A percentile compares a stretch with the other conserved stretches of the same genome.
Conservation (phyloP, 2,113 vertebrate genomes). For the Podarcis cretensis region DNA sequence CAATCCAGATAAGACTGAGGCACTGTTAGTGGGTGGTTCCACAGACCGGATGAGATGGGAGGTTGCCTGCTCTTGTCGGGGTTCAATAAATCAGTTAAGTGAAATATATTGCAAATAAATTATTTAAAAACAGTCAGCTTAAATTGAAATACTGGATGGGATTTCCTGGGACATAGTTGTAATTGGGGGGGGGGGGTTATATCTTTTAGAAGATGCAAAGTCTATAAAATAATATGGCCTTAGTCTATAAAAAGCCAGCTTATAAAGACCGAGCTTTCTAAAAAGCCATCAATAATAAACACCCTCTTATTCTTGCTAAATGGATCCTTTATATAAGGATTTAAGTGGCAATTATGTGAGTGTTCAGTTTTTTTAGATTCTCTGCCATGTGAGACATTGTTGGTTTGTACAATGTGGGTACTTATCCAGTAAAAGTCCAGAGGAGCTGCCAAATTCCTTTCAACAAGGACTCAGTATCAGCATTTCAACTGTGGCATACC, state of each 20-base stretch:
- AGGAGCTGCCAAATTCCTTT: conserved; percentile 50
- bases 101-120: not conserved
- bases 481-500: conserved; percentile 12
- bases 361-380: conserved; percentile 39
- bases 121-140: not conserved
- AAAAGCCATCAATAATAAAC: conserved; percentile 6
- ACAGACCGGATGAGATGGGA: too few species aligned
- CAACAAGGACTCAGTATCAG: conserved; percentile 32
- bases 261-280: not conserved
- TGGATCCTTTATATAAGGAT: conserved; percentile 33
- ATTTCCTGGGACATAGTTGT: not conserved
- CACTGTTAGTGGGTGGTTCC: too few species aligned
- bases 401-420: conserved; percentile 8
- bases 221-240: not conserved
- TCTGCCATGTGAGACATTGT: not conserved
- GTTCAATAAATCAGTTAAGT: not conserved
- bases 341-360: conserved; percentile 50
- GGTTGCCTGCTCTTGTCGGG: too few species aligned
- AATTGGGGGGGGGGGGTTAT: not conserved
- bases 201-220: not conserved
- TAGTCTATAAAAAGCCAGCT: not conserved
- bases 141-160: not conserved
- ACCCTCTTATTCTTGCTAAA: conserved; percentile 20
- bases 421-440: conserved; percentile 16
- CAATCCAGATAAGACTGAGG: too few species aligned